Percentiles rank a stretch among this genome's conserved stretches.
These are phyloP conservation scores for Oscheius sp. DNA, from an alignment of 2,888 invertebrate genomes.

Conservation along the genomic window DNA sequence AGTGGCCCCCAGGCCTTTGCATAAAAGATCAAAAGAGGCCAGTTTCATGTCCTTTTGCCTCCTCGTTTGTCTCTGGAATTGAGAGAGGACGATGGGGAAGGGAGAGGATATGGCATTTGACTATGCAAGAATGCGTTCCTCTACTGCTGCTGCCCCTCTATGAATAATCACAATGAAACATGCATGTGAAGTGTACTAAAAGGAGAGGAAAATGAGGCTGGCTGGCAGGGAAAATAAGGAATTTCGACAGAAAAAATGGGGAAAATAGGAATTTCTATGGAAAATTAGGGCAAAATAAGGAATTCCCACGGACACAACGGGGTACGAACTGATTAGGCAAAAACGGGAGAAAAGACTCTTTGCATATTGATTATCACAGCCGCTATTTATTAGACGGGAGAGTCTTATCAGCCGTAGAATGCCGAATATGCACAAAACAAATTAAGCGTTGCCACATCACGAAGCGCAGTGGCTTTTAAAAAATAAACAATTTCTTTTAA, in stretches of 20 bases:
- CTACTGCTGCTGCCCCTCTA: constrained; percentile 47
- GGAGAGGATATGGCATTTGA: constrained; percentile 30
- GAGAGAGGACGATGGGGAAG: not conserved
- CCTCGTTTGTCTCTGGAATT: not conserved
- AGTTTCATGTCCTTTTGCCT: not conserved
- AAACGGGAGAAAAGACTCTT: constrained; percentile 12
- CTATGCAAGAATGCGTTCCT: constrained; percentile 35
- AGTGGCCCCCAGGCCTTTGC: constrained; percentile 18
- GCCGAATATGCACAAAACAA: too few relatives aligned
- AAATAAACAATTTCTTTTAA: too few relatives aligned
- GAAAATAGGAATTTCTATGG: too few relatives aligned
- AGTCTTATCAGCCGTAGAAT: constrained; percentile 7
- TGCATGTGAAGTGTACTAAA: constrained; percentile 2
- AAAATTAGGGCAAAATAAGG: not conserved
- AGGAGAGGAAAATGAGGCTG: not conserved
- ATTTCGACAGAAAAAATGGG: not conserved
- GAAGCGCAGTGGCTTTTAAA: too few relatives aligned
- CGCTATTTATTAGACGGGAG: not conserved
- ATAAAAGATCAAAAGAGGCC: not conserved
- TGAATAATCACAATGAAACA: constrained; percentile 61
- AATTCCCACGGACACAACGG: too few relatives aligned
- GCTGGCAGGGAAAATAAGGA: not conserved
- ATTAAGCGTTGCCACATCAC: too few relatives aligned
- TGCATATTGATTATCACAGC: constrained; percentile 18
- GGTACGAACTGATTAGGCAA: not conserved